Percentiles rank a stretch among this genome's conserved stretches.
phyloP scores from a whole-genome alignment of 2,113 vertebrate genomes.

The Anser cygnoides region DNA sequence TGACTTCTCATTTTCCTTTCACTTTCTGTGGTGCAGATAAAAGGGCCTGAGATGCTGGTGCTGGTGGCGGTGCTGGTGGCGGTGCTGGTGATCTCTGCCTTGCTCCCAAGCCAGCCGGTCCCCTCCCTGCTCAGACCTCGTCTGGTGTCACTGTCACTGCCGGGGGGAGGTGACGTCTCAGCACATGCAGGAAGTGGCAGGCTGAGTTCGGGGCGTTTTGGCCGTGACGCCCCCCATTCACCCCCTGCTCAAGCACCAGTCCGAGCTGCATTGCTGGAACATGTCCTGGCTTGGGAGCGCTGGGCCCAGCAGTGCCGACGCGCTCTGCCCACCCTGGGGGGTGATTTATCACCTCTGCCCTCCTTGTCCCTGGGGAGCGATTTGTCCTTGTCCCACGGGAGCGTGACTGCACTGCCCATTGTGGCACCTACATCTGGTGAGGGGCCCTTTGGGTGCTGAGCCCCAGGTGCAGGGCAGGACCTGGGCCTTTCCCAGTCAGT shows the following conservation, averaged over 20 bases:
- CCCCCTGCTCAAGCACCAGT: neutral
- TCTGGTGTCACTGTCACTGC: rapidly evolving
- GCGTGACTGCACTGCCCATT: no score
- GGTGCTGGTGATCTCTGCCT: neutral
- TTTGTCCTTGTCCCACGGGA: neutral
- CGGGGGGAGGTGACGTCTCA: neutral
- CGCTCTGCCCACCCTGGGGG: neutral
- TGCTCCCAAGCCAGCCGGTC: rapidly evolving
- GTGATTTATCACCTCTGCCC: neutral
- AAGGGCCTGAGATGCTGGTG: neutral
- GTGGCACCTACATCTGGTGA: no score
- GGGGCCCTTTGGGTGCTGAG: no score
- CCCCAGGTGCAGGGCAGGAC: no score
- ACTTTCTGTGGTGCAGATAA: rapidly evolving
- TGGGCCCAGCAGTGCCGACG: neutral
- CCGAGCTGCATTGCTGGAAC: neutral
- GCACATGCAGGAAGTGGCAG: neutral
- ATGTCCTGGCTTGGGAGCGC: neutral
- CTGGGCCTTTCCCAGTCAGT: no score
- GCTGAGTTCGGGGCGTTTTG: neutral
- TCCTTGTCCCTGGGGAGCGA: neutral
- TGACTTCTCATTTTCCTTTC: neutral
- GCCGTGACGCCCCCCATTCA: rapidly evolving
- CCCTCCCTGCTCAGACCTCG: neutral
- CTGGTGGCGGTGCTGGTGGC: neutral